Evolutionary conservation across 2,113 vertebrate species (phyloP).

Genomic region (Apeltes quadracus): DNA sequence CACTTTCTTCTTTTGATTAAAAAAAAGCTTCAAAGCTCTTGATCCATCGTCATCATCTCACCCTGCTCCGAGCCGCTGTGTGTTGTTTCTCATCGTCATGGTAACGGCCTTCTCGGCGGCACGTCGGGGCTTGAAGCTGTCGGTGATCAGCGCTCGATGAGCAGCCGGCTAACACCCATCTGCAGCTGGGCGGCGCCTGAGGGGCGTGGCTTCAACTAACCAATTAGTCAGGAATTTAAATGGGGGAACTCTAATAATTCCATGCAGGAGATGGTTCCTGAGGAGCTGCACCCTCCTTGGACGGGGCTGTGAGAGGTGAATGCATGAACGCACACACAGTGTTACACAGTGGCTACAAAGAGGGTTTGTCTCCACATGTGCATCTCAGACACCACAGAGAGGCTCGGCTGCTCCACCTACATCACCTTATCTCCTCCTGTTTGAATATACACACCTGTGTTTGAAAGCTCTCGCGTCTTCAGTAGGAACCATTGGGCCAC

Average conservation of each 20-base stretch:
- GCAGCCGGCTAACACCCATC: constrained; percentile 20
- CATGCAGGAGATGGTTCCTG: not conserved
- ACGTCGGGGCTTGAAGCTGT: constrained; percentile 44
- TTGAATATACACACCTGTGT: too few relatives aligned
- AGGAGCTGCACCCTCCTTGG: not conserved
- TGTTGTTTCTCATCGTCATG: not conserved
- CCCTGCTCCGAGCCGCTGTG: not conserved
- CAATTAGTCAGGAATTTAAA: not conserved
- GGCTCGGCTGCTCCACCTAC: too few relatives aligned
- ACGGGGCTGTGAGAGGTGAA: too few relatives aligned
- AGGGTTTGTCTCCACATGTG: too few relatives aligned
- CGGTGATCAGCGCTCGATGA: constrained; percentile 15
- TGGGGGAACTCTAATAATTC: not conserved
- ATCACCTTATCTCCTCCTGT: too few relatives aligned
- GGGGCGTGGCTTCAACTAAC: too few relatives aligned
- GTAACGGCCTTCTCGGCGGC: constrained; percentile 18
- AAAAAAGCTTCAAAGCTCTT: not conserved
- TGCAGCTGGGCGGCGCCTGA: not conserved
- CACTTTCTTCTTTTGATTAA: not conserved
- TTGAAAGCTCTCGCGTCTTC: too few relatives aligned
- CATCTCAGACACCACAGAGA: too few relatives aligned
- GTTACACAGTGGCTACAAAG: too few relatives aligned
- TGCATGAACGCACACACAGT: too few relatives aligned
- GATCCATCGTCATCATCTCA: not conserved
- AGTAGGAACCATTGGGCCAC: too few relatives aligned